Conservation (phyloP, 2,113 vertebrate genomes). For the Ophiodon elongatus region DNA sequence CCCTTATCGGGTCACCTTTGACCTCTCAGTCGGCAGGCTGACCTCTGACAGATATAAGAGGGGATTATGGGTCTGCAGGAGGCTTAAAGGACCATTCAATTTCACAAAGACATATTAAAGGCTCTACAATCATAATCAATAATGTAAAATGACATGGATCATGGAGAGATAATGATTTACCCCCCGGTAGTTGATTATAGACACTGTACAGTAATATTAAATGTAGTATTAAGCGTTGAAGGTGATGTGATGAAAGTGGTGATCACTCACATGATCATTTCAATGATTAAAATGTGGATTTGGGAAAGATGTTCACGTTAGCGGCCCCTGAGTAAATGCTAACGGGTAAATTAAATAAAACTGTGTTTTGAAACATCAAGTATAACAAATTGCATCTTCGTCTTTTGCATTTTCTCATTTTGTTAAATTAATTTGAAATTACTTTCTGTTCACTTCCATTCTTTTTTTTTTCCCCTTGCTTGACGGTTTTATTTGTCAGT, state of each 20-base stretch:
- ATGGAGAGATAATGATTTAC: slow-evolving; percentile 12
- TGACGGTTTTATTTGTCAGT: not conserved
- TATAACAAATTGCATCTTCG: not conserved
- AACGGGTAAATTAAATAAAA: not conserved
- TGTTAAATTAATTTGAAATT: not conserved
- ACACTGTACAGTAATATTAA: slow-evolving; percentile 1
- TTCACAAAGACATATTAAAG: slow-evolving; percentile 56
- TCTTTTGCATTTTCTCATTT: not conserved
- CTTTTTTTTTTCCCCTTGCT: not conserved
- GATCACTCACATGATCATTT: slow-evolving; percentile 11
- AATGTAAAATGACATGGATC: slow-evolving; percentile 57
- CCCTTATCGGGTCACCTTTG: slow-evolving; percentile 19
- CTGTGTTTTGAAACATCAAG: slow-evolving; percentile 1
- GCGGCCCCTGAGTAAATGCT: not conserved
- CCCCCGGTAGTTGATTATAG: slow-evolving; percentile 18
- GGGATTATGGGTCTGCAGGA: slow-evolving; percentile 36
- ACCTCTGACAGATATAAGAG: slow-evolving; percentile 27
- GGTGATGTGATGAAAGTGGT: slow-evolving; percentile 1
- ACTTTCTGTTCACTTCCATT: not conserved
- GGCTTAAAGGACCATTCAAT: slow-evolving; percentile 62
- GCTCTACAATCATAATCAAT: slow-evolving; percentile 64
- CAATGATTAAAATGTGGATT: slow-evolving; percentile 17
- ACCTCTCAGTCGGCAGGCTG: slow-evolving; percentile 10
- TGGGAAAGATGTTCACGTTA: not conserved
- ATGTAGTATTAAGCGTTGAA: slow-evolving; percentile 3